Evolutionary conservation across 2,113 vertebrate species (phyloP).

Genomic region (Myiopsitta monachus): DNA sequence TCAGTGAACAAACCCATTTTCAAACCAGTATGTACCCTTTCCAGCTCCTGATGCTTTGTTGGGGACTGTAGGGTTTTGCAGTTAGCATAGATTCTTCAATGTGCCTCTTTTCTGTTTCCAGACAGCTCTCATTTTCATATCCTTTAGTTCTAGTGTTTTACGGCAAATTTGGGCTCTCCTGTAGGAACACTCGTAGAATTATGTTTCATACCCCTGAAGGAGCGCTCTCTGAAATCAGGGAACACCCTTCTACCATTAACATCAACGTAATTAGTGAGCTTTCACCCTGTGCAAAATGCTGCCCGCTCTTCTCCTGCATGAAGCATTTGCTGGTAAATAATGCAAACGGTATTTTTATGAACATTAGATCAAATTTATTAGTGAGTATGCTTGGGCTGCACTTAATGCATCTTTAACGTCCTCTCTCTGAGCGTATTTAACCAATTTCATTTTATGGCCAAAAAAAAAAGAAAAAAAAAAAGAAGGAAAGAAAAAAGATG

Average conservation of each 20-base stretch:
- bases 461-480: too few relatives aligned
- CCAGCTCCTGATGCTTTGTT: background rate
- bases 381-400: background rate
- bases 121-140: background rate
- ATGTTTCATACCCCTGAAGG: background rate
- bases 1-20: background rate
- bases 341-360: background rate
- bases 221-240: background rate
- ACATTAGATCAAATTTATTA: background rate
- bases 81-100: background rate
- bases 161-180: background rate
- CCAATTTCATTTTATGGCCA: background rate
- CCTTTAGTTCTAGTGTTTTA: background rate
- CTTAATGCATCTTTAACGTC: background rate
- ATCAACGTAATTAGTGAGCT: background rate
- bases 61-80: background rate
- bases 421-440: background rate
- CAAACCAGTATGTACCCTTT: background rate
- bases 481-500: background rate
- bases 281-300: conserved; percentile 8
- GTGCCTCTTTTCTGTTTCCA: background rate
- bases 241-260: background rate
- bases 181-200: background rate
- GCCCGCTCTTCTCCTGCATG: background rate
- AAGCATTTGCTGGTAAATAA: background rate